Evolutionary conservation across 2,888 invertebrate species (phyloP).

Genomic region (Thereva unica): DNA sequence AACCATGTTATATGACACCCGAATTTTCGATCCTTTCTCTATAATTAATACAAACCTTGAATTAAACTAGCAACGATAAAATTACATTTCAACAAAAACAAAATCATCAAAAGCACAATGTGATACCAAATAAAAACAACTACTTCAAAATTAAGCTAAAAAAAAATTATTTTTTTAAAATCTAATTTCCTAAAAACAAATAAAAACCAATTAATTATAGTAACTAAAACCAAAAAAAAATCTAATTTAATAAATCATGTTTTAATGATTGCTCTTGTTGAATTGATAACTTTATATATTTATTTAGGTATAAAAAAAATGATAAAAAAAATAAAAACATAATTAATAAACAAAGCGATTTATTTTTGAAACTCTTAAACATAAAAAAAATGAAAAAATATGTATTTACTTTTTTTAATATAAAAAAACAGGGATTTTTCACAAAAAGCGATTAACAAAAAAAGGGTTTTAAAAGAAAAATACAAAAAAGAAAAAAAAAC

Average conservation of each 20-base stretch:
- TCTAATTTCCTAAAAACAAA: conserved; percentile 1
- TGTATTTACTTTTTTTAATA: conserved; percentile 10
- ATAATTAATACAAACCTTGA: too few relatives aligned
- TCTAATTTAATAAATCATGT: conserved; percentile 22
- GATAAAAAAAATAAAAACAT: background rate
- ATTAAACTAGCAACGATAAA: too few relatives aligned
- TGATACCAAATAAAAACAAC: too few relatives aligned
- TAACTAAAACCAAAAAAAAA: background rate
- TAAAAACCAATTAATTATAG: background rate
- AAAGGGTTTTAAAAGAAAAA: conserved; percentile 11
- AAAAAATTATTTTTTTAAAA: background rate
- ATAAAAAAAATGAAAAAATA: conserved; percentile 1
- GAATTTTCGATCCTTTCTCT: too few relatives aligned
- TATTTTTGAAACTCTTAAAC: background rate
- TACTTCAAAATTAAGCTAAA: background rate
- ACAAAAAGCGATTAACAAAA: conserved; percentile 25
- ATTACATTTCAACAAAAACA: too few relatives aligned
- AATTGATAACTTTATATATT: background rate
- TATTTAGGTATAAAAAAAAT: background rate
- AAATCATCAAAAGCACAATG: too few relatives aligned
- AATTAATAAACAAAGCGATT: conserved; percentile 1
- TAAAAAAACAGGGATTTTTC: conserved; percentile 31
- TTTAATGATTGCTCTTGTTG: conserved; percentile 21
- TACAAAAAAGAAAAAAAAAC: conserved; percentile 19
- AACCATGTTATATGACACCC: too few relatives aligned